Base-by-base conservation (phyloP, 2,797 vertebrate species). In the Peromyscus eremicus region DNA sequence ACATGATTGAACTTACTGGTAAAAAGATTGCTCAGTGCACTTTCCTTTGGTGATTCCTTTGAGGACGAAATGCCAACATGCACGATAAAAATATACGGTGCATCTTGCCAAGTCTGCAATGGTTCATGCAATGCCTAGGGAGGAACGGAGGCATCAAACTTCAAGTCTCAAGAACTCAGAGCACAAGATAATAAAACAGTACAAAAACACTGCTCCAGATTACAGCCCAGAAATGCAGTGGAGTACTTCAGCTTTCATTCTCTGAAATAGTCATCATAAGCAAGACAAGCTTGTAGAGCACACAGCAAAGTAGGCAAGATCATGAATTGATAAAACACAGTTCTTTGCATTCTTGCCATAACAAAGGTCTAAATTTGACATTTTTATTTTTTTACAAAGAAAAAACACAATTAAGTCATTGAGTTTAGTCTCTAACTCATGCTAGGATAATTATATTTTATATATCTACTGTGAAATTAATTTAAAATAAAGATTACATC, bases 1-100 rank as follows among this genome's bases (percentile, higher is more conserved):
- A 86, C 94, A 4, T 6, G 88, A 94, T 11, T 86, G 73, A 94
- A 97, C 98, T 98, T 98, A 99, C 99, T 99, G 96, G 98, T 98
- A 94, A 99, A 98, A 79, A 94, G 98, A 71, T 95, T 98, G 79
- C 87, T 97, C 70, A 97, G 87, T 86, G 81, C 92, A 64, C 75
- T 97, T 96, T 96, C 98, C 94, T 97, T 98, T 23, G 75, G 92
- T 88, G 97, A 95, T n/a, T 98, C 98, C 90, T 98, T 99, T 25
- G 27, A 87, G 90, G 91, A 0, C 97, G 17, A 93, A 97, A 92
- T 34, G 80, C 77, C 98, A 98, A 99, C 98, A 86, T 99, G 99
- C 68, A 99, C 98, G 85, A 99, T 99, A 98, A 99, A 99, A 98
- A 99, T 98, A 80, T 99, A 99, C 0, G 99, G 99, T 17, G 99